Conservation (phyloP, 2,113 vertebrate species). For the Caranx ignobilis region DNA sequence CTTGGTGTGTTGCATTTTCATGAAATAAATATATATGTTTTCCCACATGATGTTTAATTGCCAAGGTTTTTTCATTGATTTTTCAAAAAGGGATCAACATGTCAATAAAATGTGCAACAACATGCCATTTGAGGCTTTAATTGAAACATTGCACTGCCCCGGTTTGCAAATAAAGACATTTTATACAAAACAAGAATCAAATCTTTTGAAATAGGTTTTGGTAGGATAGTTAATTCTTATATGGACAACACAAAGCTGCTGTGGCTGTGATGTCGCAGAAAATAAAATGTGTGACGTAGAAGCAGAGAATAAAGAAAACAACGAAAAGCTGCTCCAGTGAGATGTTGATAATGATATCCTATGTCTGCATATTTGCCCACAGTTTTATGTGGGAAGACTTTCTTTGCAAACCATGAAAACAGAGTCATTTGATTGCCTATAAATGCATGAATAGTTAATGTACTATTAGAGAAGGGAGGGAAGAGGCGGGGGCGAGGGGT, state of each 20-base stretch:
- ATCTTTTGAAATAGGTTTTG: background rate
- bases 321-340: background rate
- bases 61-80: too few species aligned
- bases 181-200: background rate
- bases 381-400: slow-evolving; percentile 26
- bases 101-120: too few species aligned
- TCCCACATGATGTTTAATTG: background rate
- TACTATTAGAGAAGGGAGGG: slow-evolving; percentile 38
- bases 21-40: background rate
- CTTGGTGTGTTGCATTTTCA: background rate
- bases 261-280: background rate
- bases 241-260: background rate
- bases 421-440: slow-evolving; percentile 60
- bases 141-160: too few species aligned
- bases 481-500: slow-evolving; percentile 24
- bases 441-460: slow-evolving; percentile 75
- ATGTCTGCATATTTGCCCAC: slow-evolving; percentile 17
- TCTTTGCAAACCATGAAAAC: slow-evolving; percentile 51
- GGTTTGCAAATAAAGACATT: too few species aligned
- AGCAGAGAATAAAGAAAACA: too few species aligned
- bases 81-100: too few species aligned
- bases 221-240: background rate
- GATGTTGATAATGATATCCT: slow-evolving; percentile 15
- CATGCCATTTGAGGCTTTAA: too few species aligned
- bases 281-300: background rate